Evolutionary conservation across 35 echinoderm and acorn worm genomes (phyloP).

Genomic region (Amphiura filiformis): DNA sequence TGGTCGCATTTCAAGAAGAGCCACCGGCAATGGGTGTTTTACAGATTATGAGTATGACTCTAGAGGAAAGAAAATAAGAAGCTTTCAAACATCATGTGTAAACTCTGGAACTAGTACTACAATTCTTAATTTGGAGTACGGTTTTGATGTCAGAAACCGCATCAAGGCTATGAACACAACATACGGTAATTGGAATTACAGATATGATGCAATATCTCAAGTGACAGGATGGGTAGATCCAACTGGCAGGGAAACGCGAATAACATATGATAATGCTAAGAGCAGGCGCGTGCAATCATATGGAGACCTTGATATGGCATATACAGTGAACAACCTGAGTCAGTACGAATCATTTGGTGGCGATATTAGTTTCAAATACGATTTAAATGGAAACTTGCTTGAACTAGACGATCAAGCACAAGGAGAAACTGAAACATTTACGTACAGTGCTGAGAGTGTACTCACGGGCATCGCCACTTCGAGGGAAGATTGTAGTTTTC

Average conservation of each 20-base stretch:
- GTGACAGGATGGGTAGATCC: slow-evolving; percentile 44
- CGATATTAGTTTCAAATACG: slow-evolving; percentile 7
- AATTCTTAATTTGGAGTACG: not conserved
- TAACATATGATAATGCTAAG: slow-evolving; percentile 25
- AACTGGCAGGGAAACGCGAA: slow-evolving; percentile 2
- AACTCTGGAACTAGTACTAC: not conserved
- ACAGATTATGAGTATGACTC: not conserved
- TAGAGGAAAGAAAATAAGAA: not conserved
- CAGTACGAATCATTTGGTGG: slow-evolving; percentile 34
- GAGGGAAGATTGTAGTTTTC: slow-evolving; percentile 21
- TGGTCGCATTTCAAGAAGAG: slow-evolving; percentile 5
- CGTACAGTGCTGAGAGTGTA: slow-evolving; percentile 31
- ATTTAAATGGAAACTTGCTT: slow-evolving; percentile 34
- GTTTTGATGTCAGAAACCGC: not conserved
- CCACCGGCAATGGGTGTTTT: not conserved
- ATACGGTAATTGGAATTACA: slow-evolving; percentile 11
- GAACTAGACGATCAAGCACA: slow-evolving; percentile 1
- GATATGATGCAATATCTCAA: slow-evolving; percentile 45
- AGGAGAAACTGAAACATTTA: not conserved
- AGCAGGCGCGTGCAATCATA: slow-evolving; percentile 16
- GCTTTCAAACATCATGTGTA: not conserved
- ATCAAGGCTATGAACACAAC: not conserved
- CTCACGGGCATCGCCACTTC: not conserved
- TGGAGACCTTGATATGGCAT: not conserved
- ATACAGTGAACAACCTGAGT: slow-evolving; percentile 39